Percentiles rank a stretch among this genome's conserved stretches.
Conservation (phyloP, 2,113 vertebrate genomes). For the Salvator merianae region DNA sequence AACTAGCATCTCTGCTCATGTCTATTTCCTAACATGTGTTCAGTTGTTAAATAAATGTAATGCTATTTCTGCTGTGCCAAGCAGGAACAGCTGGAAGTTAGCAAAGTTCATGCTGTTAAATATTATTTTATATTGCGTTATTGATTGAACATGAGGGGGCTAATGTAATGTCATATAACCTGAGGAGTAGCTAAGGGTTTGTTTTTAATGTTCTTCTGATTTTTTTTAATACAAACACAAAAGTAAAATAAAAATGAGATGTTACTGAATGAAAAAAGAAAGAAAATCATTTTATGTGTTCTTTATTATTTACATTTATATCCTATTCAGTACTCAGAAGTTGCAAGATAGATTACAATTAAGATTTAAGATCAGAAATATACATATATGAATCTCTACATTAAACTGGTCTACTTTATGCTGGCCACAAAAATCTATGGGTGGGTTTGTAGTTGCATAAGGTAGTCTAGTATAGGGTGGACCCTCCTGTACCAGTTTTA, state of each 20-base stretch:
- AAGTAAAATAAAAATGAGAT: background rate
- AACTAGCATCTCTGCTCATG: constrained; percentile 13
- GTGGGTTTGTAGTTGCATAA: too few species aligned
- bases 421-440: too few species aligned
- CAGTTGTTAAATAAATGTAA: constrained; percentile 36
- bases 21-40: constrained; percentile 34
- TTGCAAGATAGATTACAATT: too few species aligned
- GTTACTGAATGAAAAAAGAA: background rate
- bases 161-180: constrained; percentile 37
- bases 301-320: too few species aligned
- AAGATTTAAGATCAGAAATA: too few species aligned
- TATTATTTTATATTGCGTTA: constrained; percentile 42
- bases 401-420: too few species aligned
- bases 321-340: too few species aligned
- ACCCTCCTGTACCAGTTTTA: too few species aligned
- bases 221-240: constrained; percentile 43
- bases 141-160: constrained; percentile 41
- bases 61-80: constrained; percentile 37
- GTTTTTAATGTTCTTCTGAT: background rate
- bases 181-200: constrained; percentile 40
- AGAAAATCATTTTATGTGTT: too few species aligned
- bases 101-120: constrained; percentile 42
- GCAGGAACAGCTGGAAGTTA: constrained; percentile 38
- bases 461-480: too few species aligned
- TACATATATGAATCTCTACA: too few species aligned